Evolutionary conservation across 2,113 vertebrate species (phyloP).

Genomic region (Vombatus ursinus): DNA sequence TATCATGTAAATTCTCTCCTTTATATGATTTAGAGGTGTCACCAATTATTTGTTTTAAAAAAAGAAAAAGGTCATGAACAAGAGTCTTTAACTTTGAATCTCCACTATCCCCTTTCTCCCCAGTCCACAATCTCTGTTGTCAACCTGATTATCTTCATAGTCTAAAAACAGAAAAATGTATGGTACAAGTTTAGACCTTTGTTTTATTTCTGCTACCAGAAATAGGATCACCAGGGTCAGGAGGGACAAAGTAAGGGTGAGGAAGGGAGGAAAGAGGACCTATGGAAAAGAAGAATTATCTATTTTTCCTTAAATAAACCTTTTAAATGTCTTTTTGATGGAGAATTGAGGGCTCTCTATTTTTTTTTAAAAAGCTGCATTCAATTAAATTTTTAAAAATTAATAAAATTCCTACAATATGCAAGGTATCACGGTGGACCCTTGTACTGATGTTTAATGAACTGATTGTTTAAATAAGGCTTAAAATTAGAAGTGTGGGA

Average conservation of each 20-base stretch:
- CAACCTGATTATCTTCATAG: background rate
- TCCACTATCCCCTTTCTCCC: background rate
- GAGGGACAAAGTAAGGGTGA: background rate
- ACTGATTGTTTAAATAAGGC: background rate
- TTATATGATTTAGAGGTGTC: background rate
- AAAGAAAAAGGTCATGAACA: background rate
- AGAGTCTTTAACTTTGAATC: background rate
- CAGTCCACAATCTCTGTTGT: background rate
- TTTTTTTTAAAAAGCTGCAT: background rate
- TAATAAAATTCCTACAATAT: background rate
- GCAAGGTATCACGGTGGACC: background rate
- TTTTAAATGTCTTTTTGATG: background rate
- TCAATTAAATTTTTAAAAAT: background rate
- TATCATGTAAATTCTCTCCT: background rate
- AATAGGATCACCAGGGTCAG: background rate
- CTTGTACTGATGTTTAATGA: background rate
- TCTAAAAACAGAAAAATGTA: background rate
- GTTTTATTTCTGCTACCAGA: background rate
- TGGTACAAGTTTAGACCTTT: background rate
- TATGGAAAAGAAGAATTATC: background rate
- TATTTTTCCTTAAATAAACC: background rate
- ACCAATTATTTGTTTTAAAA: constrained; percentile 36
- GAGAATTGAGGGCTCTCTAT: background rate
- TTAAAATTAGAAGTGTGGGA: background rate
- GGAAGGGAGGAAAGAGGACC: background rate